Conservation (phyloP, 1,140 invertebrate species). For the Tribolium madens region DNA sequence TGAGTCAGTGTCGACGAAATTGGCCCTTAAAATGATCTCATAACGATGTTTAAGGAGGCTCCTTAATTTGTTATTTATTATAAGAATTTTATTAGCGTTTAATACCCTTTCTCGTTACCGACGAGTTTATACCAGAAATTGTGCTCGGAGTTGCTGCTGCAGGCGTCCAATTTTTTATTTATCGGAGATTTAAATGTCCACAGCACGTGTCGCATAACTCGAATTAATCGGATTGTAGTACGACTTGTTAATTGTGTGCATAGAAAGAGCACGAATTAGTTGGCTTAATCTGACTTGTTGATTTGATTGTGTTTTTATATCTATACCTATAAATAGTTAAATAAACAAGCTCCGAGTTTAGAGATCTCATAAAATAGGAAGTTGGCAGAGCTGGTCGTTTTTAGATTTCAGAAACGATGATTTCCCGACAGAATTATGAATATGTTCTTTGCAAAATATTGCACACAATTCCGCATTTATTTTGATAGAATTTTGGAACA, state of each 20-base stretch:
- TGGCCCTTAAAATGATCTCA: conserved; percentile 20
- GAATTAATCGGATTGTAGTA: not conserved
- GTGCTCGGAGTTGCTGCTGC: no score
- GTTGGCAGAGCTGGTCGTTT: conserved; percentile 8
- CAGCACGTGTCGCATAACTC: not conserved
- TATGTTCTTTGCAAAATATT: conserved; percentile 7
- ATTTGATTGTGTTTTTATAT: conserved; percentile 35
- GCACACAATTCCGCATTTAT: not conserved
- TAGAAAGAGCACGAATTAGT: conserved; percentile 18
- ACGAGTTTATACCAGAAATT: not conserved
- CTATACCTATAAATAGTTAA: conserved; percentile 33
- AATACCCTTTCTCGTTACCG: conserved; percentile 4
- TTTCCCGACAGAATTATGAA: conserved; percentile 20
- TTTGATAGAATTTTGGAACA: not conserved
- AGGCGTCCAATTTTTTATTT: not conserved
- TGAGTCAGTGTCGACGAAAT: conserved; percentile 12
- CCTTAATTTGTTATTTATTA: conserved; percentile 21
- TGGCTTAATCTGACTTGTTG: conserved; percentile 27
- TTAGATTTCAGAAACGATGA: conserved; percentile 9
- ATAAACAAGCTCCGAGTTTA: conserved; percentile 21
- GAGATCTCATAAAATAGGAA: conserved; percentile 33
- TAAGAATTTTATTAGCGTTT: conserved; percentile 20
- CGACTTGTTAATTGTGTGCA: conserved; percentile 23
- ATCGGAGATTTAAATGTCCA: not conserved
- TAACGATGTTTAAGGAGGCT: conserved; percentile 11